Base-by-base conservation (phyloP, 1,140 invertebrate genomes). In the Neodiprion lecontei region DNA sequence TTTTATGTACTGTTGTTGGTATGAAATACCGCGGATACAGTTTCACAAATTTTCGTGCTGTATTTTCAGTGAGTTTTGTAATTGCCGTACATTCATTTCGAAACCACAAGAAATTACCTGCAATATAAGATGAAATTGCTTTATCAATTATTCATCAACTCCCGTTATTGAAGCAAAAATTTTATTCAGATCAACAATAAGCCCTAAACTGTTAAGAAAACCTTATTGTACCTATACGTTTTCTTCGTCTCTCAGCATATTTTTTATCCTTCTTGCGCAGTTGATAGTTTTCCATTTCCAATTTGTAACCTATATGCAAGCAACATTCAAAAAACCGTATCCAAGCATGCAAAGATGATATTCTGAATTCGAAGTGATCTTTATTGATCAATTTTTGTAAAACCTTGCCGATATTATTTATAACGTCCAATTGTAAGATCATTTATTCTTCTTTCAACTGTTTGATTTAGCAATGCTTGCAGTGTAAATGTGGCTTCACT, bases 321-420 rank as follows among this genome's bases (percentile, higher is more conserved):
- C 50, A 53, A 14, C 50, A 53, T 53, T 21, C 17, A 21, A 21
- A 21, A 0, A 21, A 21, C 17, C 17, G 17, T 21, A 21, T 21
- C 17, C 17, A 11, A 1, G n/a, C 10, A 53, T 11, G n/a, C 10
- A 10, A 10, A 10, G 50, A 53, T n/a, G 50, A 53, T 53, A 53
- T 53, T 53, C 50, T n/a, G 50, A 53, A 53, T 53, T 53, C n/a
- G 50, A 53, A 2, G 50, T 53, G n/a, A 53, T 53, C 50, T 53
- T 53, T n/a, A 1, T 53, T 53, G 50, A 1, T 53, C 50, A 1
- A 14, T 53, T n/a, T 53, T 53, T 53, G 50, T n/a, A 53, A 53
- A 10, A 53, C n/a, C 50, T 53, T 2, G 50, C n/a, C 50, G 50
- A 53, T 53, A 75, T 80, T 67, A 74, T 81, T 81, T 10, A 53